Conservation (phyloP, 2,797 vertebrate genomes). For the Acanthopagrus latus region DNA sequence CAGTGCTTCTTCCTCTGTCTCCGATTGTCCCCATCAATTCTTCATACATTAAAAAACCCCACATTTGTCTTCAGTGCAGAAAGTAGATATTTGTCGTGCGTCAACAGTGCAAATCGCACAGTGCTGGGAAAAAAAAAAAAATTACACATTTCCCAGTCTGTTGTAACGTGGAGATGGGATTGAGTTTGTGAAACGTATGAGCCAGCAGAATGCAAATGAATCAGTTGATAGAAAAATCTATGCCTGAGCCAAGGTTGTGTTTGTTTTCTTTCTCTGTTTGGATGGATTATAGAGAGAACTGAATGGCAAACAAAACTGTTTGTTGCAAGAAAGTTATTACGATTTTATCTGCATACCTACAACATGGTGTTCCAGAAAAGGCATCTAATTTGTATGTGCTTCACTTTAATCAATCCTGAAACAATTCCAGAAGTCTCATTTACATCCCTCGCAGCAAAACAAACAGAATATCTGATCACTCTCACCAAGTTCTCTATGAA, state of each 20-base stretch:
- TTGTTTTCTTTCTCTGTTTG: conserved; percentile 59
- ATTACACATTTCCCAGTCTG: conserved; percentile 62
- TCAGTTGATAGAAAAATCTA: conserved; percentile 66
- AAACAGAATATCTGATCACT: conserved; percentile 53
- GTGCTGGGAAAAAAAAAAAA: conserved; percentile 18
- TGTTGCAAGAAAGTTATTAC: conserved; percentile 27
- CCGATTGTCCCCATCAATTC: conserved; percentile 47
- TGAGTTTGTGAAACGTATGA: conserved; percentile 73
- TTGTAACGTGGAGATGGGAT: conserved; percentile 74
- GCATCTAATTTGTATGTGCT: conserved; percentile 22
- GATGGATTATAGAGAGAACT: conserved; percentile 48
- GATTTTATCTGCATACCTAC: conserved; percentile 51
- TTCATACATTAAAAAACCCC: conserved; percentile 64
- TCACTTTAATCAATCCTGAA: conserved; percentile 32
- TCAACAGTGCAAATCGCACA: conserved; percentile 71
- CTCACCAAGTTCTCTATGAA: conserved; percentile 25
- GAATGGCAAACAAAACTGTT: conserved; percentile 43
- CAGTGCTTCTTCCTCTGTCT: conserved; percentile 37
- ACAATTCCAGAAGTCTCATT: conserved; percentile 20
- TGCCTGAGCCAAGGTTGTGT: conserved; percentile 54
- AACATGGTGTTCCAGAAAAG: conserved; percentile 23
- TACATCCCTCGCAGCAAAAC: conserved; percentile 29
- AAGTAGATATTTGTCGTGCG: conserved; percentile 59
- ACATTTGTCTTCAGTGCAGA: conserved; percentile 56
- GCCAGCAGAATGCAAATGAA: conserved; percentile 79